These are phyloP conservation scores for Mimumesa dahlbomi DNA, from an alignment of 2,888 invertebrate species.

Conservation along the genomic window DNA sequence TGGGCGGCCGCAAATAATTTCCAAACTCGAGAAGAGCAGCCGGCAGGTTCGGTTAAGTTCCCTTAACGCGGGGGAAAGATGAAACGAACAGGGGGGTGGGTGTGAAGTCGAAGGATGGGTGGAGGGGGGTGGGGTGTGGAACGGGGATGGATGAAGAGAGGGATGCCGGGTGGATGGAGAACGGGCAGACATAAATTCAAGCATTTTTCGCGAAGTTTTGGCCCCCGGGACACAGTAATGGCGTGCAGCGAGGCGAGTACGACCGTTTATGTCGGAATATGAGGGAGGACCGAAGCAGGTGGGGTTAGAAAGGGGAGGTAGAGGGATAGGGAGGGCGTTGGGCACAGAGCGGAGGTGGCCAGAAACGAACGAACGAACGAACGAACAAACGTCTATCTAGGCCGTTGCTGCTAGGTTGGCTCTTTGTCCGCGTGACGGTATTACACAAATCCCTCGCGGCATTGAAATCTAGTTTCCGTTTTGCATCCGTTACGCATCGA, in stretches of 20 bases:
- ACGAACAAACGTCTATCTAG: constrained; percentile 48
- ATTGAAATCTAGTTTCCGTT: constrained; percentile 37
- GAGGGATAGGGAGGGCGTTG: too few species aligned
- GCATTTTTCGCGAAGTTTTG: constrained; percentile 76
- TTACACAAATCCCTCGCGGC: constrained; percentile 45
- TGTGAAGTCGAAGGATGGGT: constrained; percentile 25
- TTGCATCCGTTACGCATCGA: constrained; percentile 2
- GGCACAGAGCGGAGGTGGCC: constrained; percentile 32
- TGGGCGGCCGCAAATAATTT: constrained; percentile 67
- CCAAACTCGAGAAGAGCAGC: constrained; percentile 62
- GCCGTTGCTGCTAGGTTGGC: constrained; percentile 29
- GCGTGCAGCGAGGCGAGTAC: constrained; percentile 72
- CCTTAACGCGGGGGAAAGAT: constrained; percentile 34
- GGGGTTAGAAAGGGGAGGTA: constrained; percentile 29
- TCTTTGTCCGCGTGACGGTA: constrained; percentile 38
- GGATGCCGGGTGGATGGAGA: constrained; percentile 43
- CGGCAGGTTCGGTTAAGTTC: constrained; percentile 57
- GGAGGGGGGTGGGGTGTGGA: constrained; percentile 9
- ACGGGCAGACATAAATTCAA: constrained; percentile 68
- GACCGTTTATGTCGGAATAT: constrained; percentile 73
- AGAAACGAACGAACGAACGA: constrained; percentile 41
- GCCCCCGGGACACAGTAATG: constrained; percentile 75
- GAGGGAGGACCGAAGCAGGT: constrained; percentile 57
- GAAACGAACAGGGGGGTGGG: constrained; percentile 40
- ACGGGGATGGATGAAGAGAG: constrained; percentile 37